Conservation (phyloP, 2,797 vertebrate genomes). For the Jordanella pulchra region DNA sequence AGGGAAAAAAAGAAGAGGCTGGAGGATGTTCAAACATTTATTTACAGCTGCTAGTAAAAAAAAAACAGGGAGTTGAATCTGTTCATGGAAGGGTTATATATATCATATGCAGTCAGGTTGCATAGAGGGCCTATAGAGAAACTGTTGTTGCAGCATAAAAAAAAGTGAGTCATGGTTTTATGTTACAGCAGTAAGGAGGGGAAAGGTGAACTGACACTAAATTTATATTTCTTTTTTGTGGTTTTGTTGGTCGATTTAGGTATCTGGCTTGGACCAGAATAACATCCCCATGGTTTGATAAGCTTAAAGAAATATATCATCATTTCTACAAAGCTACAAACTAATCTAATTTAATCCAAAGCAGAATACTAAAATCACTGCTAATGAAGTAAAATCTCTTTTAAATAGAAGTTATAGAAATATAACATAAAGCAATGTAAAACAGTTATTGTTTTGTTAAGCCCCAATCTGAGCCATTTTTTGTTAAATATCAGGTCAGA, state of each 20-base stretch:
- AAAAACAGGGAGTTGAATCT: constrained; percentile 24
- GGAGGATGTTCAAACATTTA: constrained; percentile 50
- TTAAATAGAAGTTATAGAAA: neutral
- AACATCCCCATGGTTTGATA: neutral
- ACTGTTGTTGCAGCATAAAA: constrained; percentile 32
- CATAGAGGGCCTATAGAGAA: constrained; percentile 16
- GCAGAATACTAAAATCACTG: neutral
- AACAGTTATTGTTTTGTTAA: neutral
- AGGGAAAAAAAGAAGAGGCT: constrained; percentile 41
- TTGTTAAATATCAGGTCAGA: neutral
- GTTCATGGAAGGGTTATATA: constrained; percentile 28
- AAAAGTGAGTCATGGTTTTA: constrained; percentile 38
- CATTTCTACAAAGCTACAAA: neutral
- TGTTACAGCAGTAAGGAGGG: constrained; percentile 22
- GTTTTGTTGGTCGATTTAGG: constrained; percentile 11
- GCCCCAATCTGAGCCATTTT: neutral
- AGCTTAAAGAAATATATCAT: neutral
- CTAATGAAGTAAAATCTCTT: neutral
- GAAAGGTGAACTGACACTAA: constrained; percentile 21
- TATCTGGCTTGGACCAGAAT: neutral
- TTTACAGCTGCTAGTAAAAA: constrained; percentile 44
- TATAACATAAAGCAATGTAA: neutral
- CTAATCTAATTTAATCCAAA: constrained; percentile 15
- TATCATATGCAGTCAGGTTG: constrained; percentile 8
- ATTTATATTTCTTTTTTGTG: constrained; percentile 6